These are phyloP conservation scores for Nysson spinosus DNA, from an alignment of 2,888 invertebrate species.

Conservation along the genomic window DNA sequence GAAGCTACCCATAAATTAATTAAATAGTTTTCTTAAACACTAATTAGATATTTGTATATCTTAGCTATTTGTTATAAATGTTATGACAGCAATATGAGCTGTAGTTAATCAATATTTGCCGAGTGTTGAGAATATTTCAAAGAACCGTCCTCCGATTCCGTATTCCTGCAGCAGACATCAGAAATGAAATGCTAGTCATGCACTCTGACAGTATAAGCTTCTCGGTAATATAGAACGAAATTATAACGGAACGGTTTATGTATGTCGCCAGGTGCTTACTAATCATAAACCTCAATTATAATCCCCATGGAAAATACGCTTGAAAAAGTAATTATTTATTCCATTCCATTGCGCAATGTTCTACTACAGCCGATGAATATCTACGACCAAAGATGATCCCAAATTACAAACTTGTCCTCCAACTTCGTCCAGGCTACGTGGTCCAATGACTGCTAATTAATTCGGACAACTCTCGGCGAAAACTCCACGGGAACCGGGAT, in stretches of 20 bases:
- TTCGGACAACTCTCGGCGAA: not conserved
- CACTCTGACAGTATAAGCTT: constrained; percentile 18
- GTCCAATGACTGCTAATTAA: not conserved
- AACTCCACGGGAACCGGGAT: no score
- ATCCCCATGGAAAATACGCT: not conserved
- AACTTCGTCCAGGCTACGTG: no score
- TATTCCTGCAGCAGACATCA: constrained; percentile 21
- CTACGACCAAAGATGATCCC: no score
- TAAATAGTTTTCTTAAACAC: no score
- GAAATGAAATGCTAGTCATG: constrained; percentile 44
- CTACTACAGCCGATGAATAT: no score
- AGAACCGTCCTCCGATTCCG: constrained; percentile 29
- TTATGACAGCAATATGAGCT: no score
- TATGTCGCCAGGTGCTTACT: constrained; percentile 28
- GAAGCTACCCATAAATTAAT: no score
- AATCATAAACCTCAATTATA: constrained; percentile 38
- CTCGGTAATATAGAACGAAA: constrained; percentile 11
- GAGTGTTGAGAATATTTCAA: constrained; percentile 4
- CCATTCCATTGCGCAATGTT: no score
- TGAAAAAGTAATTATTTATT: no score
- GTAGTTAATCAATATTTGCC: not conserved
- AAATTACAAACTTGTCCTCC: no score
- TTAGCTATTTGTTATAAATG: no score
- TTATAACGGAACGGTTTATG: constrained; percentile 47
- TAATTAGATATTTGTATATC: no score